Evolutionary conservation across 2,888 invertebrate genomes (phyloP), one percentile per base, ranked within the genome.

Genomic region (Diadromus collaris): DNA sequence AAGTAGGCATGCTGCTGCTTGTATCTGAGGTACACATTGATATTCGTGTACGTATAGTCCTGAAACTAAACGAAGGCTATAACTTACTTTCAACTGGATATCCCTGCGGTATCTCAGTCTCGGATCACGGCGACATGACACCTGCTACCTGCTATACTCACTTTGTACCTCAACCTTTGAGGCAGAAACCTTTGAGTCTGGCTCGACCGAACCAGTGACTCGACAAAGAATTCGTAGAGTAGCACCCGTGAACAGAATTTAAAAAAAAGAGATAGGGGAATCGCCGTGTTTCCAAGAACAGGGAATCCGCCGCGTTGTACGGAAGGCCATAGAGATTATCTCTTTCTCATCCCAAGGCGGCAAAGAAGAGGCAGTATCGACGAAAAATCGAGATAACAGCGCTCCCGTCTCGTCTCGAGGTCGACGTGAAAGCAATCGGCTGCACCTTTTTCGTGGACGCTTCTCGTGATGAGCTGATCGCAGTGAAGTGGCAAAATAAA

Each of bases 101-200:
- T 83, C 72, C 77, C 76, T n/a, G 70, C 69, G 70, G 76, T 86
- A 87, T 86, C 87, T 83, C 76, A 73, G 82, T 60, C 61, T 69
- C 74, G 78, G 76, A 83, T 84, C 83, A 44, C 73, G 78, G 61
- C 83, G 84, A 84, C 86, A 82, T 83, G 85, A 87, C 85, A 89
- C 87, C 86, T 89, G 86, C 87, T 87, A 88, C 87, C 86, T 86
- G 86, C 86, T 86, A 27, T 86, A 82, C 80, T 82, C 80, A 84
- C 84, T 86, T 86, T 86, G 71, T 61, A 54, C 27, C 54, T 24
- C 71, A 63, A 71, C 29, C 75, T 61, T 60, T 76, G 44, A 61
- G 21, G n/a, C 19, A 38, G 63, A 32, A 44, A 63, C 27, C 71
- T 76, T 75, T 79, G 71, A 68, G 75, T 75, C 78, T 67, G 74